These are phyloP conservation scores for Gryllus bimaculatus DNA, from an alignment of 1,140 invertebrate species.

Conservation along the genomic window DNA sequence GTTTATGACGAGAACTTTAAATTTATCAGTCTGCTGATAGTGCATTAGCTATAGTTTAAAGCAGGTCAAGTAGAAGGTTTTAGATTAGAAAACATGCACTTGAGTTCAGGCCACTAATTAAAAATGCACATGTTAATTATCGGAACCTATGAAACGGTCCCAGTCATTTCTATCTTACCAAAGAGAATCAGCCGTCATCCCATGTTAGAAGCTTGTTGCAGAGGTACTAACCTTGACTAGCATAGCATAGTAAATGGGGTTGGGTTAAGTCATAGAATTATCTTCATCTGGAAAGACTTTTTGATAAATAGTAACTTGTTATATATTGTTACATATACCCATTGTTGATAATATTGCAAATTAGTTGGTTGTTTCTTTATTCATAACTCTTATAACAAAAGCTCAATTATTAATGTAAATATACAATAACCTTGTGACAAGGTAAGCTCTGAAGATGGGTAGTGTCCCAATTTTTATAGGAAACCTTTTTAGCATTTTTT, in stretches of 20 bases:
- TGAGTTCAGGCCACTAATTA: slow-evolving; percentile 12
- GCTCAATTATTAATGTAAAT: slow-evolving; percentile 25
- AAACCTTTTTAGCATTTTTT: slow-evolving; percentile 22
- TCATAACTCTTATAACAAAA: slow-evolving; percentile 22
- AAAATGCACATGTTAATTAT: slow-evolving; percentile 15
- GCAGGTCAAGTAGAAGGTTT: not conserved
- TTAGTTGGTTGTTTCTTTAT: slow-evolving; percentile 23
- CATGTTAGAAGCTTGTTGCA: slow-evolving; percentile 20
- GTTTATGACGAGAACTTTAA: slow-evolving; percentile 7
- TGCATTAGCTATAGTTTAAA: slow-evolving; percentile 6
- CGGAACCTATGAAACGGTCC: not conserved
- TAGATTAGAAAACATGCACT: slow-evolving; percentile 8
- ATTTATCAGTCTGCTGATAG: not conserved
- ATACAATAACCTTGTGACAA: slow-evolving; percentile 19
- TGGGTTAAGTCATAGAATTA: not conserved
- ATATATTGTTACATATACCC: slow-evolving; percentile 26
- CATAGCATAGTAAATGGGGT: slow-evolving; percentile 11
- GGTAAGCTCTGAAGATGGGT: slow-evolving; percentile 18
- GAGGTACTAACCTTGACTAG: slow-evolving; percentile 22
- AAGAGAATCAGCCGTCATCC: slow-evolving; percentile 20
- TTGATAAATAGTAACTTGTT: slow-evolving; percentile 26
- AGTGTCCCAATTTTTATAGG: slow-evolving; percentile 21
- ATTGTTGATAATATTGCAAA: slow-evolving; percentile 25
- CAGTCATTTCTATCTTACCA: slow-evolving; percentile 18
- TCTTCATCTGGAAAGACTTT: slow-evolving; percentile 20